Conservation (phyloP, 1,140 invertebrate species). For the Habropoda laboriosa region DNA sequence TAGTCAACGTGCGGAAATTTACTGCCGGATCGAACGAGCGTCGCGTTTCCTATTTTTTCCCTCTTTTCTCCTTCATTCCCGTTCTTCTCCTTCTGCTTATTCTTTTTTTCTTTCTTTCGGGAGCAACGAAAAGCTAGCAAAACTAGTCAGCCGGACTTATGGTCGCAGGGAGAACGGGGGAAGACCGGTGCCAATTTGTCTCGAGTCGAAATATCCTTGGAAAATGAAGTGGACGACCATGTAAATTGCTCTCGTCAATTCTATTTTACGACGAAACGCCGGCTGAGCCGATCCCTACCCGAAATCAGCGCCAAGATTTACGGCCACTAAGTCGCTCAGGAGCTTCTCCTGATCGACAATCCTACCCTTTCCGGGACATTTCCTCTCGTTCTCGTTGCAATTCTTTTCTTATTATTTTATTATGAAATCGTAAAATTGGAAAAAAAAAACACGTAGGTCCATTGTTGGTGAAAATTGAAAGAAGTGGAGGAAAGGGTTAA, state of each 20-base stretch:
- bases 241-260: conserved; percentile 43
- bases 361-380: background rate
- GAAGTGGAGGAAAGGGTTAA: no score
- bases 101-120: background rate
- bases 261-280: background rate
- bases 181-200: conserved; percentile 25
- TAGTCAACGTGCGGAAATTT: conserved; percentile 20
- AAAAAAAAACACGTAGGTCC: no score
- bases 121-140: no score
- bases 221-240: conserved; percentile 38
- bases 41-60: background rate
- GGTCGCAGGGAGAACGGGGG: background rate
- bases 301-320: conserved; percentile 9
- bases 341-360: background rate
- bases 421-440: no score
- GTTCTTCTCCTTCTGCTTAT: background rate
- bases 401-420: no score
- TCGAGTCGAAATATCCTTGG: conserved; percentile 14
- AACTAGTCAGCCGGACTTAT: background rate
- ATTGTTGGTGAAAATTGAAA: no score
- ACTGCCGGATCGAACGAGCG: conserved; percentile 9
- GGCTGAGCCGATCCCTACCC: background rate
- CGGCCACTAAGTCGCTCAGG: background rate
- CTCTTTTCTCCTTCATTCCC: background rate
- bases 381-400: background rate